Evolutionary conservation across 2,888 invertebrate genomes (phyloP), one percentile per base, ranked within the genome.

Genomic region (Ischnus inquisitorius): DNA sequence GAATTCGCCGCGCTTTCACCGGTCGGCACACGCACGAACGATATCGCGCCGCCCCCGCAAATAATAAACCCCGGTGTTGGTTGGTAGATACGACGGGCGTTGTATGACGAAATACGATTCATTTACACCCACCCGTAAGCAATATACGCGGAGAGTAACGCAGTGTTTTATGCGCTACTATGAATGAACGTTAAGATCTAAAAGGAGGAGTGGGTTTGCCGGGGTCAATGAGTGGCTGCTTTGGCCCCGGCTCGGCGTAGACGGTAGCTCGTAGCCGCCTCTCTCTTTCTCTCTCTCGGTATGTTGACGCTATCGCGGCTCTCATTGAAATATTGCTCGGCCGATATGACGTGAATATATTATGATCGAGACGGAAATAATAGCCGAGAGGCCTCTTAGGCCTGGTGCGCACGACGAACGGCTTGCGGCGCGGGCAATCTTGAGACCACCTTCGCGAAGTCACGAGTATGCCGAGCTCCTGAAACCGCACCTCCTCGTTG

Each of bases 51-150:
- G 75, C 78, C 81, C 28, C 67, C 74, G 34, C 60, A 34, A 74
- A 54, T 62, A 69, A 75, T 68, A 64, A 39, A 46, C 48, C 39
- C 8, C 43, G 25, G 28, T 25, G 16, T 48, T 46, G n/a, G 34
- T 22, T 64, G 14, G 25, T 5, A 64, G 46, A 81, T 54, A 79
- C 46, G 54, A 67, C 34, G 54, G 2, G 43, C 85, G 84, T 79
- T 86, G 87, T 87, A 88, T 89, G 90, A 89, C 87, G 87, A 90
- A 91, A 88, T 88, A 87, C 88, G 86, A 89, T 90, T 90, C 89
- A 90, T 90, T 89, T 88, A 89, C 88, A 90, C 89, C 88, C 89
- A 89, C 88, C 78, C 71, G 69, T 16, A 34, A 22, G n/a, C 12
- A 46, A 62, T 14, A 46, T 6, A 16, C 46, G 46, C 16, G 10